Conservation (phyloP, 2,797 vertebrate genomes). For the Capromys pilorides region DNA sequence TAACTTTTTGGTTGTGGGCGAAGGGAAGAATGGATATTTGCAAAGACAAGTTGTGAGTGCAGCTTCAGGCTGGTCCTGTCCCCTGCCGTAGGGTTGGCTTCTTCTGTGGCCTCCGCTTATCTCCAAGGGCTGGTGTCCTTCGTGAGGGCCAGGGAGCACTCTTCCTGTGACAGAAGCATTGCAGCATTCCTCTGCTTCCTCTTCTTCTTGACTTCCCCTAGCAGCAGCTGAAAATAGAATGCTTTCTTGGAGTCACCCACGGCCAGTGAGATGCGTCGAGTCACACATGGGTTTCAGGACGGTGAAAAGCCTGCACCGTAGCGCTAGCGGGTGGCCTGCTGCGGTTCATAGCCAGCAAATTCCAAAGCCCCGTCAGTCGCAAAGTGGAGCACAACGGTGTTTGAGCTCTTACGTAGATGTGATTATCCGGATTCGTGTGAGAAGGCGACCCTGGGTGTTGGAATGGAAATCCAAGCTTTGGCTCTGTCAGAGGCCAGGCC, state of each 20-base stretch:
- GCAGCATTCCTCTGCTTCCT: neutral
- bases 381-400: constrained; percentile 32
- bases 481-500: neutral
- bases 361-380: neutral
- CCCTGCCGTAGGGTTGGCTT: neutral
- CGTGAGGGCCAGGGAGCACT: neutral
- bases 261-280: neutral
- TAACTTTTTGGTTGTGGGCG: constrained; percentile 1
- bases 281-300: constrained; percentile 31
- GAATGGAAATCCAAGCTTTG: neutral
- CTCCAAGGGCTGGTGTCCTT: neutral
- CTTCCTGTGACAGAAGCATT: neutral
- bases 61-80: neutral
- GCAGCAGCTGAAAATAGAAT: neutral
- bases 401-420: neutral
- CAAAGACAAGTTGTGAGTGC: neutral
- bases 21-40: neutral
- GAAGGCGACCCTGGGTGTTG: neutral
- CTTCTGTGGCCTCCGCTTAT: neutral
- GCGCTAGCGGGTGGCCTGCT: neutral
- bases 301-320: neutral
- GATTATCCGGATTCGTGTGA: neutral
- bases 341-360: neutral
- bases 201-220: constrained; percentile 14
- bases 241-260: neutral